Conservation (phyloP, 1,140 invertebrate species). For the Diabrotica virgifera region DNA sequence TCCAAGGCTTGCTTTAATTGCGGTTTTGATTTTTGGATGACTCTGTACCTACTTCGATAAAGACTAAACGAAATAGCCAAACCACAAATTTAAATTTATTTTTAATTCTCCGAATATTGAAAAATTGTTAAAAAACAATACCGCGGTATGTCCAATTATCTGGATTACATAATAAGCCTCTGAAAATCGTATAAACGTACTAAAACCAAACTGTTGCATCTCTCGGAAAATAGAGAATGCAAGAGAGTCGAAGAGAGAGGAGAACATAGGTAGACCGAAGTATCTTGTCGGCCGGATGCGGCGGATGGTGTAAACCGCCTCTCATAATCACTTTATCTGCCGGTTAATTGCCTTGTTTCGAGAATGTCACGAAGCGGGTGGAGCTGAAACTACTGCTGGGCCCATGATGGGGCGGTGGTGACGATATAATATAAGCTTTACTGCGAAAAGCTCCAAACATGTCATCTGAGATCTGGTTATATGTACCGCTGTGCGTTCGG, state of each 20-base stretch:
- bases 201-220: not conserved
- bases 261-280: not conserved
- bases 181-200: too few species aligned
- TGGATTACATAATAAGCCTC: too few species aligned
- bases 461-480: too few species aligned
- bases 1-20: too few species aligned
- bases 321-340: constrained; percentile 2
- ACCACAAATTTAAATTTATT: too few species aligned
- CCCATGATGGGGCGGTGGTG: not conserved
- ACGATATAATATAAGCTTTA: not conserved
- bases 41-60: too few species aligned
- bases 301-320: constrained; percentile 1
- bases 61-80: too few species aligned
- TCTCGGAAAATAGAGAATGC: not conserved
- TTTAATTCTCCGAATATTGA: too few species aligned
- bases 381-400: not conserved
- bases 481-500: too few species aligned
- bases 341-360: not conserved
- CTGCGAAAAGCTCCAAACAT: not conserved
- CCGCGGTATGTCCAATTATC: too few species aligned
- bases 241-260: not conserved
- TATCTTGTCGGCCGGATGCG: not conserved
- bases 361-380: not conserved
- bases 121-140: too few species aligned
- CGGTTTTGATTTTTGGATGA: too few species aligned